These are phyloP conservation scores for Brachionus koreanus DNA, from an alignment of 1,140 invertebrate species.

Conservation along the genomic window DNA sequence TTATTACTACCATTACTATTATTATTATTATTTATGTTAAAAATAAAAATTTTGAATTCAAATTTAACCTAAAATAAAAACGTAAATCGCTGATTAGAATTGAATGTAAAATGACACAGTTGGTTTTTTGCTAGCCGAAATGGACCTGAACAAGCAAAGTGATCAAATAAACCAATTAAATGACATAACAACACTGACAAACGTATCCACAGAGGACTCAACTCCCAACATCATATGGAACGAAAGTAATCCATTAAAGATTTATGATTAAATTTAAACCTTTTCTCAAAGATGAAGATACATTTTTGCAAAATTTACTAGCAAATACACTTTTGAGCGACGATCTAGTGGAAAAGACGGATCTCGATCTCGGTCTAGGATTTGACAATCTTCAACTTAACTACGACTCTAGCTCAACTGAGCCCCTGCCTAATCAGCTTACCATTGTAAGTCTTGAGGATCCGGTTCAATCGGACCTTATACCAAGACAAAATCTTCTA, in stretches of 20 bases:
- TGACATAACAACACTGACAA: neutral
- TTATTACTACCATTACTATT: neutral
- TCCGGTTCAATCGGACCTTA: neutral
- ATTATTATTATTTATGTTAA: slow-evolving; percentile 4
- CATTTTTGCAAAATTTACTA: slow-evolving; percentile 39
- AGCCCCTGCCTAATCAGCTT: neutral
- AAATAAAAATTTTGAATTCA: slow-evolving; percentile 1
- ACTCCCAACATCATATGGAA: neutral
- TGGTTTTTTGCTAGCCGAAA: neutral
- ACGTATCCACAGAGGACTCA: neutral
- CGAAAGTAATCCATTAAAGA: neutral
- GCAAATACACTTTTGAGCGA: slow-evolving; percentile 15
- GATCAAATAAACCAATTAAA: neutral
- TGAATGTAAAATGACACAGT: neutral
- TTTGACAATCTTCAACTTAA: slow-evolving; percentile 42
- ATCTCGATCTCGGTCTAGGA: neutral
- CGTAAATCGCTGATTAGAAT: neutral
- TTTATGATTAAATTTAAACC: neutral
- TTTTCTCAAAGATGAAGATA: slow-evolving; percentile 8
- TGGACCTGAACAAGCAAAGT: neutral
- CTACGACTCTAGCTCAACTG: slow-evolving; percentile 20
- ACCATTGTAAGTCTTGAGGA: slow-evolving; percentile 8
- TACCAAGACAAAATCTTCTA: neutral
- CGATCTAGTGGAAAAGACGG: neutral
- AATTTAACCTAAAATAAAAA: neutral